Evolutionary conservation across 2,888 invertebrate species (phyloP).

Genomic region (Eumerus sabulonum): DNA sequence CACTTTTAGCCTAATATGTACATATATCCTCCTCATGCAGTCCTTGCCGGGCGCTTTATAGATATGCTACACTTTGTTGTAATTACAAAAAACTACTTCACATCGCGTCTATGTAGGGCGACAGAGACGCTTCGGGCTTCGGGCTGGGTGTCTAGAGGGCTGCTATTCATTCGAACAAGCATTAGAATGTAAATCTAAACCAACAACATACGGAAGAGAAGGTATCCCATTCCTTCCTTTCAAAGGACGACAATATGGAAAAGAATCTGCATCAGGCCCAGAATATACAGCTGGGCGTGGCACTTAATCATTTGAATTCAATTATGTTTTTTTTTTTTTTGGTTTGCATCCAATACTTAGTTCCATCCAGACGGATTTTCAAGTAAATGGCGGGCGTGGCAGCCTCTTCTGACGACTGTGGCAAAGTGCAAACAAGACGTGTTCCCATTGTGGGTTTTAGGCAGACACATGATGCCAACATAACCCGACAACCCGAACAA

Average conservation of each 20-base stretch:
- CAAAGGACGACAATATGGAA: not conserved
- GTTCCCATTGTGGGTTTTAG: no score
- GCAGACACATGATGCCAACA: no score
- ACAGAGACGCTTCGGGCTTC: not conserved
- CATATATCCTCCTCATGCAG: slow-evolving; percentile 19
- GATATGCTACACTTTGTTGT: slow-evolving; percentile 47
- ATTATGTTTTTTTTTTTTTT: not conserved
- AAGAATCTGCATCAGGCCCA: no score
- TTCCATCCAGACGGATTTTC: no score
- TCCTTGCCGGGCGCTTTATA: slow-evolving; percentile 61
- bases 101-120: slow-evolving; percentile 27
- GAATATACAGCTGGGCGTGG: not conserved
- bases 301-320: not conserved
- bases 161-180: slow-evolving; percentile 13
- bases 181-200: slow-evolving; percentile 44
- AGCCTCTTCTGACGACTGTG: no score
- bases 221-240: slow-evolving; percentile 15
- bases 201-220: slow-evolving; percentile 37
- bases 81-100: slow-evolving; percentile 63
- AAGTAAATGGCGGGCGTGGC: no score
- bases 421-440: no score
- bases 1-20: not conserved
- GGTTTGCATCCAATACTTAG: not conserved
- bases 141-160: not conserved
- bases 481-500: no score